Evolutionary conservation across 2,113 vertebrate species (phyloP).

Genomic region (Passer domesticus): DNA sequence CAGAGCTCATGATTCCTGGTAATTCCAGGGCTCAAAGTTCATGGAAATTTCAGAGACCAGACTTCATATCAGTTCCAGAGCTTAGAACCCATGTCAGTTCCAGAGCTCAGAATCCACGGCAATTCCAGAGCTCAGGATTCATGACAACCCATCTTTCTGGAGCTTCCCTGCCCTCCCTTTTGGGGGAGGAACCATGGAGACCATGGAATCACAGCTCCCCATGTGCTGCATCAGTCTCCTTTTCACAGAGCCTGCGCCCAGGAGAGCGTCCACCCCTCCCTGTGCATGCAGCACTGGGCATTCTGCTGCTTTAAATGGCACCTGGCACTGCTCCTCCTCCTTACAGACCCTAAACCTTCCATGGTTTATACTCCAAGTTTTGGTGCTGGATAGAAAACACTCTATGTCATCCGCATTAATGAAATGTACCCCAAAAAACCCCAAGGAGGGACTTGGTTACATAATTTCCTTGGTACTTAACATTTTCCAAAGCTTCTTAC

Average conservation of each 20-base stretch:
- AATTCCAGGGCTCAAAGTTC: no score
- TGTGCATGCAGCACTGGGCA: accelerated
- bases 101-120: not conserved
- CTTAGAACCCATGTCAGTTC: accelerated
- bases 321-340: accelerated
- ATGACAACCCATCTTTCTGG: not conserved
- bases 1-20: accelerated
- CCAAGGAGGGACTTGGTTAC: not conserved
- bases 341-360: accelerated
- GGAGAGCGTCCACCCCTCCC: no score
- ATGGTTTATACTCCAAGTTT: not conserved
- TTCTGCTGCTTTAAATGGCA: not conserved
- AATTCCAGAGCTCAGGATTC: not conserved
- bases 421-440: not conserved
- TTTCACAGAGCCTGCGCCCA: not conserved
- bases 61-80: not conserved
- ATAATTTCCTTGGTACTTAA: not conserved
- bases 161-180: not conserved
- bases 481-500: not conserved
- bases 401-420: not conserved
- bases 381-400: not conserved
- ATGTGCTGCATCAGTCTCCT: accelerated
- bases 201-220: not conserved
- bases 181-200: not conserved
- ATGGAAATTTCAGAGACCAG: not conserved